A percentile compares a stretch with the other conserved stretches of the same genome.
Conservation (phyloP, 2,113 vertebrate genomes). For the Thinocorus orbignyianus region DNA sequence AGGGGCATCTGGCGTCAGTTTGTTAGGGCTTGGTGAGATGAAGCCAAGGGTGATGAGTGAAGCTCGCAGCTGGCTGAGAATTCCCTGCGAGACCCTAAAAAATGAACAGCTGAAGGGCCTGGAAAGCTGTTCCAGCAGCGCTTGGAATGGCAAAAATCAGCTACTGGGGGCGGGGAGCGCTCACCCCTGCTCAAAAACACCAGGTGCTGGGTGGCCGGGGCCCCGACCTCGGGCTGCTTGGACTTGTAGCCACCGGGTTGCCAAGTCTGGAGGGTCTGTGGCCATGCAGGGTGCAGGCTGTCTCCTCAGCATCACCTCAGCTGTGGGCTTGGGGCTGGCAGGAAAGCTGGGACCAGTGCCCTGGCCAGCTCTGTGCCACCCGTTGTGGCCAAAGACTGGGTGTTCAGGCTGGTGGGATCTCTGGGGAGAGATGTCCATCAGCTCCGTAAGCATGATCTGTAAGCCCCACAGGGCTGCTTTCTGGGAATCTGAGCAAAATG, state of each 20-base stretch:
- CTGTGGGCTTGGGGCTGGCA: neutral
- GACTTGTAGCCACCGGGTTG: accelerated
- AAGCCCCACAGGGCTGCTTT: accelerated
- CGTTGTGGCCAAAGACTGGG: accelerated
- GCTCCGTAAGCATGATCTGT: accelerated
- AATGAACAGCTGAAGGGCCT: neutral
- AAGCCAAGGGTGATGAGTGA: slow-evolving; percentile 7
- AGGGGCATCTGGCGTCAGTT: neutral
- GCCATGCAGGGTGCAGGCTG: accelerated
- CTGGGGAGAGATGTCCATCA: accelerated
- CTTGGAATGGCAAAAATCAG: slow-evolving; percentile 46
- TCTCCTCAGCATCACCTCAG: neutral
- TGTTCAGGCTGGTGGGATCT: neutral
- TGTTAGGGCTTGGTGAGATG: neutral
- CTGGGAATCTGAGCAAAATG: neutral
- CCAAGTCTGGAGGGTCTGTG: neutral
- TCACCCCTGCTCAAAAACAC: neutral
- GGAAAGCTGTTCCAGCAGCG: neutral
- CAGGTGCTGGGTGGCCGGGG: neutral
- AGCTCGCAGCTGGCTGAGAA: slow-evolving; percentile 33
- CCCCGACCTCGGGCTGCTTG: accelerated
- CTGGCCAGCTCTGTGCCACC: neutral
- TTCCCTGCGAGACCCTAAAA: neutral
- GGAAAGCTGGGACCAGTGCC: neutral
- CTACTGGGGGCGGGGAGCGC: neutral